Base-by-base conservation (phyloP, 2,797 vertebrate genomes). In the Cottoperca gobio region DNA sequence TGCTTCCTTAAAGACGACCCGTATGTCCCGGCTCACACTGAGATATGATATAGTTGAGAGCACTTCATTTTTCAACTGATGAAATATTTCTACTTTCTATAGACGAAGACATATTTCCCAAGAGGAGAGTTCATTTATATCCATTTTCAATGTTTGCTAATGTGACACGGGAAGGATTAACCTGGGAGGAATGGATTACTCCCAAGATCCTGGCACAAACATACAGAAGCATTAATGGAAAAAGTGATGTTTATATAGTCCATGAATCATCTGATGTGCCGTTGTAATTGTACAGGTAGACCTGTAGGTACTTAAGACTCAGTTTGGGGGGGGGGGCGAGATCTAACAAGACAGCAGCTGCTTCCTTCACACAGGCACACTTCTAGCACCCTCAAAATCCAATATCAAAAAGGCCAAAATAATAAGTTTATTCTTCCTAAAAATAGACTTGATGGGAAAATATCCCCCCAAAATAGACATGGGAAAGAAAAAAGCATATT, bases 211-310 rank as follows among this genome's bases (percentile, higher is more conserved):
- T 76, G 62, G 70, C 63, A 73, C 63, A 66, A 71, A 73, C 58
- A 74, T 54, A 54, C 45, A 70, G 64, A 76, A 45, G 55, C 80
- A 74, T 83, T 86, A 81, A 76, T 37, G 86, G 82, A 86, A 91
- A 87, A 88, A 87, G 81, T 86, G 70, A 49, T 89, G 86, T 88
- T 92, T 89, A 87, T 76, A 62, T 45, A 50, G 40, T 45, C 58
- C 31, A 53, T 88, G 89, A 88, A 86, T 90, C 86, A 88, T 78
- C 63, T 75, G 64, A 88, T 79, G 75, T 81, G 85, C 59, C 5
- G 19, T 45, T 86, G 75, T 92, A 87, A 91, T 87, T 91, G 85
- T 57, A 89, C 76, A 79, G 88, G 83, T 68, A 78, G 72, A 84
- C 73, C 78, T 86, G 77, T 64, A 70, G 76, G 76, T 45, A 72